Evolutionary conservation across 2,797 vertebrate species (phyloP).

Genomic region (Rhinichthys osculus): DNA sequence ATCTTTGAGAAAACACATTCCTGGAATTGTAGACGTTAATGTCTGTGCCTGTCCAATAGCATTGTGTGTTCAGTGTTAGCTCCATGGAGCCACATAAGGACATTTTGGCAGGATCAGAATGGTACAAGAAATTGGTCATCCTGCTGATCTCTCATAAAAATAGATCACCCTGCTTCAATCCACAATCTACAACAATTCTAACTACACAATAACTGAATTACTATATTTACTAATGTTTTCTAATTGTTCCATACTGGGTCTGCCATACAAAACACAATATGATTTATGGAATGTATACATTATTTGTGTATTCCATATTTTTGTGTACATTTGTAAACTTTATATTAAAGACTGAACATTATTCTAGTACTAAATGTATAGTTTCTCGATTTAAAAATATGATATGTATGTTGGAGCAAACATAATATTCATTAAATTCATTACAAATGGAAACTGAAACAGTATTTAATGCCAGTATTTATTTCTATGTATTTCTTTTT

Average conservation of each 20-base stretch:
- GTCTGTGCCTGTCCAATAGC: neutral
- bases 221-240: neutral
- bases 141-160: constrained; percentile 1
- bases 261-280: neutral
- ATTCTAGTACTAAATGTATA: neutral
- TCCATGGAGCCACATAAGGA: neutral
- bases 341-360: neutral
- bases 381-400: neutral
- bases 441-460: constrained; percentile 9
- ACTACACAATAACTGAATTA: neutral
- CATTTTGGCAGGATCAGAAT: neutral
- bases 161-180: neutral
- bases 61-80: neutral
- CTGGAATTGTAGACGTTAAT: neutral
- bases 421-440: neutral
- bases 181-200: neutral
- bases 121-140: neutral
- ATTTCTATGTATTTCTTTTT: constrained; percentile 32
- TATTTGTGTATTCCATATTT: neutral
- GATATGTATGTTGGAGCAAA: neutral
- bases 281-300: neutral
- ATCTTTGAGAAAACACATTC: constrained; percentile 1
- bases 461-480: constrained; percentile 35
- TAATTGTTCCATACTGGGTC: neutral
- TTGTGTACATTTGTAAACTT: neutral